These are phyloP conservation scores for Virgularia gustaviana DNA, from an alignment of 92 coral and sea anemone species.

Conservation along the genomic window DNA sequence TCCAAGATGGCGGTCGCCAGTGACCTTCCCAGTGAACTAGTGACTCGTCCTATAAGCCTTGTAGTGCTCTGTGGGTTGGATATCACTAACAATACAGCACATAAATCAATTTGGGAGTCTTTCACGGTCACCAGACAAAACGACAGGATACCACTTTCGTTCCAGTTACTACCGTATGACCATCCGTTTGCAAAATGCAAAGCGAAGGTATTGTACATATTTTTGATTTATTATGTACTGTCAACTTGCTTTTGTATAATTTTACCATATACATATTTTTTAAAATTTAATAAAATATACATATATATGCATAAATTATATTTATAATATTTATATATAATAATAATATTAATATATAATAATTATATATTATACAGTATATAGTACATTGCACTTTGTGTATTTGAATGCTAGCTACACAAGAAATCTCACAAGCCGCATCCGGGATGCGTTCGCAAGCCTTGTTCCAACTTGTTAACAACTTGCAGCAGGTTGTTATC, in stretches of 20 bases:
- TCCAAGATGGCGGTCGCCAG: conserved; percentile 99
- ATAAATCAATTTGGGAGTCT: conserved; percentile 94
- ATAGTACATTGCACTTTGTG: too few relatives aligned
- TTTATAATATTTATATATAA: too few relatives aligned
- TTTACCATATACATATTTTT: too few relatives aligned
- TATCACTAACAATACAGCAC: conserved; percentile 63
- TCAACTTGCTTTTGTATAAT: background rate
- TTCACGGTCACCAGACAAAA: conserved; percentile 83
- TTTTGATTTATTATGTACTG: background rate
- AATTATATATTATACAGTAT: too few relatives aligned
- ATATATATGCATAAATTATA: too few relatives aligned
- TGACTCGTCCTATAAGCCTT: conserved; percentile 89
- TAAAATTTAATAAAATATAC: too few relatives aligned
- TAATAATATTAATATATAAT: too few relatives aligned
- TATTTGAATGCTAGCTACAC: too few relatives aligned
- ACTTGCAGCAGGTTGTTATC: too few relatives aligned
- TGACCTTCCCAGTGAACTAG: conserved; percentile 88
- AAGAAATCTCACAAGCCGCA: too few relatives aligned
- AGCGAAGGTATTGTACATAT: conserved; percentile 61
- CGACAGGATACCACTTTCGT: conserved; percentile 85
- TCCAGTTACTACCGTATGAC: conserved; percentile 69
- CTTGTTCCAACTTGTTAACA: too few relatives aligned
- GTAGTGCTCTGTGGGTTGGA: conserved; percentile 87
- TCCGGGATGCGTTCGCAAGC: too few relatives aligned
- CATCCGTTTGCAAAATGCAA: conserved; percentile 86